These are phyloP conservation scores for Dipodomys merriami DNA, from an alignment of 2,113 vertebrate species.

Conservation along the genomic window DNA sequence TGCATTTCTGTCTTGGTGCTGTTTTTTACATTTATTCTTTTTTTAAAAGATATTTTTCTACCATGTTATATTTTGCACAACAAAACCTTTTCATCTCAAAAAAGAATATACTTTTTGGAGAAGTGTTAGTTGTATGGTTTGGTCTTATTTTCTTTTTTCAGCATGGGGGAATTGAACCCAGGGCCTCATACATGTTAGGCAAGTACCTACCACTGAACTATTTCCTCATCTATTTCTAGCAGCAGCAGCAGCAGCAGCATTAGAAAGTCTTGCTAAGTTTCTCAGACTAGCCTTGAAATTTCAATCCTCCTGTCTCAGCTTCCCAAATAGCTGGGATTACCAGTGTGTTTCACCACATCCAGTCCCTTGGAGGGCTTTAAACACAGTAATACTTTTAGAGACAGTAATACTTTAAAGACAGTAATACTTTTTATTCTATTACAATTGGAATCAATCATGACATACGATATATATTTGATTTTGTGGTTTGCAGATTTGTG, in stretches of 20 bases:
- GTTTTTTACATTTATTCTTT: not conserved
- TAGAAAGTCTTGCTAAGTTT: not conserved
- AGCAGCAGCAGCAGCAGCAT: too few species aligned
- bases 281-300: not conserved
- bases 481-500: not conserved
- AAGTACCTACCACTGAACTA: not conserved
- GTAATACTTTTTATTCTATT: not conserved
- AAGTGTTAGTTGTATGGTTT: not conserved
- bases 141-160: not conserved
- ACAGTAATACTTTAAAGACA: not conserved
- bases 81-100: not conserved
- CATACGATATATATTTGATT: not conserved
- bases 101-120: not conserved
- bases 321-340: not conserved
- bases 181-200: not conserved
- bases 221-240: not conserved
- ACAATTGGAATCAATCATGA: not conserved
- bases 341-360: not conserved
- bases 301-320: not conserved
- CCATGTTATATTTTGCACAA: not conserved
- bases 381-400: not conserved
- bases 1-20: not conserved
- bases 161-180: not conserved
- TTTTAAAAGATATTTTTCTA: not conserved
- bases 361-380: not conserved